Evolutionary conservation across 2,113 vertebrate species (phyloP).

Genomic region (Marmota flaviventris): DNA sequence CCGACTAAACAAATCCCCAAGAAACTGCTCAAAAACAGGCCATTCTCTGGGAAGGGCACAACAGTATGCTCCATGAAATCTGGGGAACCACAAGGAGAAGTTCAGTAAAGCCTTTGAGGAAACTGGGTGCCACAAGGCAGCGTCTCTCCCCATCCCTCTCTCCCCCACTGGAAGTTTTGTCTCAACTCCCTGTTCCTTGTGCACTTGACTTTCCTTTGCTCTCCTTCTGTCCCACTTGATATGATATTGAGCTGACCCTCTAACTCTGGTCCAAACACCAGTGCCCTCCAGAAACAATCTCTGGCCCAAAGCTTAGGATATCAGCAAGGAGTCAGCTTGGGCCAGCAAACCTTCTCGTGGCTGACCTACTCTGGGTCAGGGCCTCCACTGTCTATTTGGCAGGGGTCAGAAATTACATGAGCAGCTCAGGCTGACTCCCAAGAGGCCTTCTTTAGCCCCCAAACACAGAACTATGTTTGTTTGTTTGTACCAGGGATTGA

Average conservation of each 20-base stretch:
- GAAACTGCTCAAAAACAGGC: background rate
- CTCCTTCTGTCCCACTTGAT: background rate
- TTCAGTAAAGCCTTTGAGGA: background rate
- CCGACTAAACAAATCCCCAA: background rate
- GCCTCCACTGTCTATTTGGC: background rate
- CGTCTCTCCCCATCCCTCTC: background rate
- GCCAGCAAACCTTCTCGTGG: background rate
- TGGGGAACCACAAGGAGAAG: background rate
- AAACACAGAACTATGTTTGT: background rate
- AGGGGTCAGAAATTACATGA: background rate
- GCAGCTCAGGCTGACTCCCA: background rate
- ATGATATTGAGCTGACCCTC: background rate
- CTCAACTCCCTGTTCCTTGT: background rate
- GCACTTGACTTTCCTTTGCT: background rate
- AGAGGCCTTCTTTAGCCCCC: background rate
- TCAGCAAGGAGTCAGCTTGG: background rate
- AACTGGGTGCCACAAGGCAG: background rate
- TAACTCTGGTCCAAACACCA: background rate
- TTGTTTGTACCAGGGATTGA: no score
- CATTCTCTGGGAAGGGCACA: background rate
- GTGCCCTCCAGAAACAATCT: background rate
- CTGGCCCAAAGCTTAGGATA: background rate
- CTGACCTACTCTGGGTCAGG: background rate
- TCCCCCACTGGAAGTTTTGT: background rate
- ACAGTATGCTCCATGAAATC: background rate